Conservation (phyloP, 1,140 invertebrate genomes). For the Hylyphantes graminicola region DNA sequence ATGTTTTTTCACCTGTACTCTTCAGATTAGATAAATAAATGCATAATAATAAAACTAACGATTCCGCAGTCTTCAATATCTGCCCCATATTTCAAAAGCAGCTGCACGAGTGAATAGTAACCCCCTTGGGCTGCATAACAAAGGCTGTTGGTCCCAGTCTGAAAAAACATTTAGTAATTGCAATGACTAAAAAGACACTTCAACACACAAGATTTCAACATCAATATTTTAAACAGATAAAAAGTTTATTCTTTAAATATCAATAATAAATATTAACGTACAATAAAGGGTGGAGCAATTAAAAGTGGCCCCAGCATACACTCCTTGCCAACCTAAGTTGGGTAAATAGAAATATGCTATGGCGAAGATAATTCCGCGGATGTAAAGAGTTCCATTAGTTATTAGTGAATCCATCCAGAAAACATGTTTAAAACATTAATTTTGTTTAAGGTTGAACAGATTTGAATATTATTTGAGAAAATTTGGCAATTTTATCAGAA, state of each 20-base stretch:
- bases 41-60: constrained; percentile 69
- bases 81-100: constrained; percentile 84
- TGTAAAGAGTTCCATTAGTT: no score
- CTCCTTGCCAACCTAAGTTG: no score
- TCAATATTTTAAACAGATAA: not conserved
- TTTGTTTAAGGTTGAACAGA: no score
- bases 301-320: not conserved
- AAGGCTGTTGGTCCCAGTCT: constrained; percentile 91
- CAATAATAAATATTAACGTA: not conserved
- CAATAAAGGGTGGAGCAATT: not conserved
- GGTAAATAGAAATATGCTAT: no score
- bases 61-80: constrained; percentile 93
- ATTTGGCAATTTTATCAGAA: no score
- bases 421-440: no score
- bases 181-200: not conserved
- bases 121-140: constrained; percentile 94
- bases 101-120: constrained; percentile 83
- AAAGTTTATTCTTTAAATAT: not conserved
- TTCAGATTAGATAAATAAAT: not conserved
- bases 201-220: not conserved
- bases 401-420: no score
- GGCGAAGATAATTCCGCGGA: no score
- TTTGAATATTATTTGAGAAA: no score
- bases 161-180: constrained; percentile 59
- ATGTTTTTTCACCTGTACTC: no score